Evolutionary conservation across 2,888 invertebrate genomes (phyloP).

Genomic region (Listrodromus nycthemerus): DNA sequence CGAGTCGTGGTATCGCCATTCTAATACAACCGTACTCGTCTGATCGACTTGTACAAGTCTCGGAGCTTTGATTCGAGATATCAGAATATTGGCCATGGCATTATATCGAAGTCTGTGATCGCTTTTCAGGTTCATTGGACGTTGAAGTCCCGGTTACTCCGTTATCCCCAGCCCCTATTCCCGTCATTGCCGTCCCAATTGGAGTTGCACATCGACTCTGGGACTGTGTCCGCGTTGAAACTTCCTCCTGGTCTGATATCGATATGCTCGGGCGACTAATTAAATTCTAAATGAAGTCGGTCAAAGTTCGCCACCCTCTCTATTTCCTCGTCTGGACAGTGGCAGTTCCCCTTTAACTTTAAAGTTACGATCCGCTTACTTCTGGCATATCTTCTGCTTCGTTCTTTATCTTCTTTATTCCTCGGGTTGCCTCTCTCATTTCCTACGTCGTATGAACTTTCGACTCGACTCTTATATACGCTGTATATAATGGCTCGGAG

Average conservation of each 20-base stretch:
- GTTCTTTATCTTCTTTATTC: constrained; percentile 16
- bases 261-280: constrained; percentile 67
- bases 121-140: constrained; percentile 52
- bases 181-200: constrained; percentile 59
- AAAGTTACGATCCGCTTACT: constrained; percentile 51
- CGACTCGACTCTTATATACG: constrained; percentile 27
- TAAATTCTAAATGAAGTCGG: constrained; percentile 70
- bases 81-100: constrained; percentile 23
- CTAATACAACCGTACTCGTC: constrained; percentile 47
- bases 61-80: constrained; percentile 32
- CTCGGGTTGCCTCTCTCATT: constrained; percentile 19
- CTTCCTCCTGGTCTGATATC: constrained; percentile 64
- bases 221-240: constrained; percentile 34
- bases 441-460: constrained; percentile 51
- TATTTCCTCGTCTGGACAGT: neutral
- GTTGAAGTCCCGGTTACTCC: constrained; percentile 21
- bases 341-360: constrained; percentile 56
- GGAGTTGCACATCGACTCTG: constrained; percentile 54
- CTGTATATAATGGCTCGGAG: neutral
- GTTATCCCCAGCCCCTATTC: constrained; percentile 40
- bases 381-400: neutral
- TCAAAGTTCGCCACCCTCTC: constrained; percentile 64
- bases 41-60: neutral
- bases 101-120: constrained; percentile 48
- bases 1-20: constrained; percentile 49